phyloP scores from a whole-genome alignment of 1,140 invertebrate genomes.

The Anastrepha ludens region DNA sequence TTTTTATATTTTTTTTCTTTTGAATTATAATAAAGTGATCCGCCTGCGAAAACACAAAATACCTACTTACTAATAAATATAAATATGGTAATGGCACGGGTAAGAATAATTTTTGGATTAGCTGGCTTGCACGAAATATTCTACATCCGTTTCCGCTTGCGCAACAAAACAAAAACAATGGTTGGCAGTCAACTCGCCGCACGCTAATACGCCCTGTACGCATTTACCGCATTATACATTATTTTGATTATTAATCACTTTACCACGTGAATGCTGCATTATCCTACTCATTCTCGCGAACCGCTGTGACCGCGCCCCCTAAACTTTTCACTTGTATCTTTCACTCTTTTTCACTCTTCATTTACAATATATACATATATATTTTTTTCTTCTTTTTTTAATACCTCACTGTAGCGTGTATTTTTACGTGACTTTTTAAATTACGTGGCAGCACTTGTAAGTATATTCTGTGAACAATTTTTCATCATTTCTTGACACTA shows the following conservation, averaged over 20 bases:
- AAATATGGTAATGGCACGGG: background rate
- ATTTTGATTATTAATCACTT: constrained; percentile 45
- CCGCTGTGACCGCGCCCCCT: background rate
- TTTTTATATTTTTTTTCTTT: background rate
- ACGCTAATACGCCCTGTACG: background rate
- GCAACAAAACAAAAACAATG: background rate
- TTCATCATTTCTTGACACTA: constrained; percentile 57
- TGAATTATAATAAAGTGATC: background rate
- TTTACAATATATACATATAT: too few relatives aligned
- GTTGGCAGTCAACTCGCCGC: background rate
- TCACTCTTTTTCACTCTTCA: background rate
- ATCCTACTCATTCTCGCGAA: background rate
- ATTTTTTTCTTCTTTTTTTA: background rate
- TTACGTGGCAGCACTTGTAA: constrained; percentile 48
- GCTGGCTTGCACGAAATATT: background rate
- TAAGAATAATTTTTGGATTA: constrained; percentile 7
- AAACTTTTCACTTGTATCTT: background rate
- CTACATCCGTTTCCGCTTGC: constrained; percentile 15
- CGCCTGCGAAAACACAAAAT: background rate
- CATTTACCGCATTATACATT: background rate
- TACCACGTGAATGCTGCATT: constrained; percentile 35
- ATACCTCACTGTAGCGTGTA: background rate
- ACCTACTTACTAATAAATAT: background rate
- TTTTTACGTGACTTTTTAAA: constrained; percentile 38
- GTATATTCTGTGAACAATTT: constrained; percentile 42